Base-by-base conservation (phyloP, 2,888 invertebrate species). In the Auanema sp. region DNA sequence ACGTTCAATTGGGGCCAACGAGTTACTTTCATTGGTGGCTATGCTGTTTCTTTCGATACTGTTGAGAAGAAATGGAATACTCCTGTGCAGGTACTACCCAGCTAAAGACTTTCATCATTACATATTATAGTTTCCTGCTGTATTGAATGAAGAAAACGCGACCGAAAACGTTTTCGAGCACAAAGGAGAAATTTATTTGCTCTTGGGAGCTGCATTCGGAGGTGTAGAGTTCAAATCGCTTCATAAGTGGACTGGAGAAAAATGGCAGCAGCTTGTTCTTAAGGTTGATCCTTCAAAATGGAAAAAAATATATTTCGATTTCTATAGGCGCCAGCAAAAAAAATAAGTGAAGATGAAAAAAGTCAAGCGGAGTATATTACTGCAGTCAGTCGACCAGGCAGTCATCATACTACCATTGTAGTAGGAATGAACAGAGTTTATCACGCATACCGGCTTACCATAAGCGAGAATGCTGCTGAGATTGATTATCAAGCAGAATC, bases 1-100 rank as follows among this genome's bases (percentile, higher is more conserved):
- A 58, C 66, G 11, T 66, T 58, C 60, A 66, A 69, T 47, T 72
- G 67, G 63, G 72, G 72, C 42, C 70, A 73, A 41, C 68, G 71
- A 33, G 71, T 72, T 0, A 62, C 65, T 14, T 69, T 62, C 25
- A 55, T 53, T n/a, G 76, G 76, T 44, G 68, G 68, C 10, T 72
- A 74, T 49, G 72, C 67, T 16, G 53, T 69, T 14, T 54, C 60
- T 21, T 72, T 66, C 60, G 69, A 71, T 50, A 61, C 65, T 49
- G 23, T 52, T 8, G 40, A 64, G 1, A 61, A 65, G 11, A 44
- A 58, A 18, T 74, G 68, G 68, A 58, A 47, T 8, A 61, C 62
- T 18, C 43, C 55, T 44, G 54, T 64, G 14, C 64, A 72, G 56
- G 72, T 75, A 51, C 56, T 49, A 55, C 51, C 40, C 14, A 16